phyloP scores from a whole-genome alignment of 1,140 invertebrate species.

The Atta texana region DNA sequence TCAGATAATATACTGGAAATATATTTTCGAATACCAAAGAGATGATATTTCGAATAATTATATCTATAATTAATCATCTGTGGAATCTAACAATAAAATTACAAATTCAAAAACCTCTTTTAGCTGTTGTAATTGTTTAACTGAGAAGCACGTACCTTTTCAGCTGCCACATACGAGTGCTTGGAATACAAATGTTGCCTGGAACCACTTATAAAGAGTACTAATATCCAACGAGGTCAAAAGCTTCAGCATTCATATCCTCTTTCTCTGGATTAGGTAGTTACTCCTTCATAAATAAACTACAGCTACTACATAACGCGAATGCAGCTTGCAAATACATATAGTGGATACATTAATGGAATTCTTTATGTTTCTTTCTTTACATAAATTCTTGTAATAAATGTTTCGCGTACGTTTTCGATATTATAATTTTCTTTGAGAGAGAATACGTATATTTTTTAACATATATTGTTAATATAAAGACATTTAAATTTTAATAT shows the following conservation, averaged over 20 bases:
- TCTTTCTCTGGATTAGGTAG: background rate
- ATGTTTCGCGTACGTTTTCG: background rate
- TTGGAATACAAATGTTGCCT: constrained; percentile 33
- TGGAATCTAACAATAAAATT: background rate
- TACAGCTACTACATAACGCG: constrained; percentile 12
- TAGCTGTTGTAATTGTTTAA: constrained; percentile 39
- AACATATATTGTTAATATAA: background rate
- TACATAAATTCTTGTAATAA: constrained; percentile 53
- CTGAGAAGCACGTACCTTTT: constrained; percentile 38
- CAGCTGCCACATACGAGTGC: background rate
- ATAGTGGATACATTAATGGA: background rate
- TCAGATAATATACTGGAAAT: background rate
- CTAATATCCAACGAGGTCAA: constrained; percentile 53
- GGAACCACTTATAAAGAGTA: constrained; percentile 53
- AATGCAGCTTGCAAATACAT: constrained; percentile 30
- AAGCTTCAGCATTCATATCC: constrained; percentile 32
- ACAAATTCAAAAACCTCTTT: background rate
- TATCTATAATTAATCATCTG: background rate
- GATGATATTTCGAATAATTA: background rate
- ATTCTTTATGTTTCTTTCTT: constrained; percentile 44
- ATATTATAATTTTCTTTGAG: constrained; percentile 14
- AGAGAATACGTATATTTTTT: background rate
- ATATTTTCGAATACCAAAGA: background rate
- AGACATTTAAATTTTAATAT: background rate
- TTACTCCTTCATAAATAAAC: constrained; percentile 58